These are phyloP conservation scores for Sebastes elongatus DNA, from an alignment of 2,797 vertebrate genomes.

Conservation along the genomic window DNA sequence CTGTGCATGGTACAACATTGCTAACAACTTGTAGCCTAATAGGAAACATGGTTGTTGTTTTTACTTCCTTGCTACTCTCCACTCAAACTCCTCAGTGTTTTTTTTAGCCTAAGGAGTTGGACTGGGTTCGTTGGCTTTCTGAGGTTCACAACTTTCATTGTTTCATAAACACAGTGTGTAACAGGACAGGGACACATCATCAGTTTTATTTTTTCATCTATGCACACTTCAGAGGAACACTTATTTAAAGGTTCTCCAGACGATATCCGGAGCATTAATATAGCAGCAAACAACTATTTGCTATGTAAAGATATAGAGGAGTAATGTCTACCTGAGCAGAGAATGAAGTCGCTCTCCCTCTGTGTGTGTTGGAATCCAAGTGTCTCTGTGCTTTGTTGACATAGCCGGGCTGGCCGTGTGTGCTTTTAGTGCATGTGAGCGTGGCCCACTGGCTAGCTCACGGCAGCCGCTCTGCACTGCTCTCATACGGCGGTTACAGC, in stretches of 20 bases:
- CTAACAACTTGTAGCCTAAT: not conserved
- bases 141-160: constrained; percentile 15
- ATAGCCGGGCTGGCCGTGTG: no score
- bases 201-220: not conserved
- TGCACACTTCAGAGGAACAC: not conserved
- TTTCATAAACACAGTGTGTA: constrained; percentile 22
- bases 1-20: not conserved
- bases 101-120: constrained; percentile 14
- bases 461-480: no score
- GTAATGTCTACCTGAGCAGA: no score
- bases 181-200: constrained; percentile 4
- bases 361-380: no score
- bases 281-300: no score
- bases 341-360: no score
- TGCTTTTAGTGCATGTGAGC: no score
- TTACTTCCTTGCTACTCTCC: not conserved
- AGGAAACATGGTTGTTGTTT: not conserved
- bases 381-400: no score
- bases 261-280: no score
- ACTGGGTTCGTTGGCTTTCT: not conserved
- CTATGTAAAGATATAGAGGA: no score
- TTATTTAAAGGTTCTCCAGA: not conserved
- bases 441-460: no score
- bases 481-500: no score
- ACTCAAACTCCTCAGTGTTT: not conserved